Conservation (phyloP, 1,140 invertebrate genomes). For the Drosophila kepulauana region DNA sequence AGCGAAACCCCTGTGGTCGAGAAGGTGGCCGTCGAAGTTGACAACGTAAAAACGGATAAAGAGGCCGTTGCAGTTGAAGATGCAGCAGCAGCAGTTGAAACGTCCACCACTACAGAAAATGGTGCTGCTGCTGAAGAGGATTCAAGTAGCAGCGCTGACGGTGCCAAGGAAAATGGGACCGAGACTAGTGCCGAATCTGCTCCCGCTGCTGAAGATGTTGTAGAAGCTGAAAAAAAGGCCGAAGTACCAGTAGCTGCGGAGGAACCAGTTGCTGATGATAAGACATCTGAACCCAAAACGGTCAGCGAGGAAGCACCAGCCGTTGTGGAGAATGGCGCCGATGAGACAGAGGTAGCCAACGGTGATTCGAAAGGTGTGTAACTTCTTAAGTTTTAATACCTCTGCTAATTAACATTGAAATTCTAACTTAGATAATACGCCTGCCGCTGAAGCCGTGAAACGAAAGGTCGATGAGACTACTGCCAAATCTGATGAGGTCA, state of each 20-base stretch:
- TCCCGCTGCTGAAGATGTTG: slow-evolving; percentile 41
- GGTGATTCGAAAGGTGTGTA: slow-evolving; percentile 81
- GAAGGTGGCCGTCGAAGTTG: slow-evolving; percentile 80
- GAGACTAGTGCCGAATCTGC: slow-evolving; percentile 48
- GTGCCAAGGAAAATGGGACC: slow-evolving; percentile 50
- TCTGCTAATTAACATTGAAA: not conserved
- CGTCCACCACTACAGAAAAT: slow-evolving; percentile 71
- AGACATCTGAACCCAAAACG: slow-evolving; percentile 61
- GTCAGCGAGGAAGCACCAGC: slow-evolving; percentile 65
- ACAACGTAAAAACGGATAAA: slow-evolving; percentile 81
- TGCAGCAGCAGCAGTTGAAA: slow-evolving; percentile 59
- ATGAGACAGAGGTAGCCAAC: slow-evolving; percentile 72
- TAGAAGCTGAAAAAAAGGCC: slow-evolving; percentile 49
- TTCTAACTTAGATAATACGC: slow-evolving; percentile 65
- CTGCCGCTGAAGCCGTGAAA: slow-evolving; percentile 77
- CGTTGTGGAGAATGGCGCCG: slow-evolving; percentile 64
- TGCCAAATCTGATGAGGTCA: slow-evolving; percentile 74
- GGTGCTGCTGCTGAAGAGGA: slow-evolving; percentile 71
- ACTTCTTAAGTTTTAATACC: not conserved
- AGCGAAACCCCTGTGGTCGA: slow-evolving; percentile 83
- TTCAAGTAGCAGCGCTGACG: slow-evolving; percentile 58
- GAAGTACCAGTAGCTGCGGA: slow-evolving; percentile 52
- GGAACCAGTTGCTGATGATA: slow-evolving; percentile 60
- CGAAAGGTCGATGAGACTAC: slow-evolving; percentile 78
- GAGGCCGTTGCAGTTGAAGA: slow-evolving; percentile 65